Conservation (phyloP, 1,140 invertebrate species). For the Eubasilissa regina region DNA sequence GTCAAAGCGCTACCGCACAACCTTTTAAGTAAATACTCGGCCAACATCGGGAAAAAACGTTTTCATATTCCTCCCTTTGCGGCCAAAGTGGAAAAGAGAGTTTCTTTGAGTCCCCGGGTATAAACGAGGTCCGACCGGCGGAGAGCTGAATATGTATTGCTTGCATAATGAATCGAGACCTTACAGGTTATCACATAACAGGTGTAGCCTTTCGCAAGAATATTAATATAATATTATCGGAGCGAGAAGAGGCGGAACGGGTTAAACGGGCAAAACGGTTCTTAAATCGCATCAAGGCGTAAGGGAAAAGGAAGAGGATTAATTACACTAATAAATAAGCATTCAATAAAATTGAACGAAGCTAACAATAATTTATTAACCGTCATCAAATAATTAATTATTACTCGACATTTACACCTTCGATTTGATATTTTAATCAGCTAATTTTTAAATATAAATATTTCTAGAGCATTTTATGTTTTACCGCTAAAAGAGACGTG, state of each 20-base stretch:
- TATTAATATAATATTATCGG: conserved; percentile 38
- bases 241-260: conserved; percentile 16
- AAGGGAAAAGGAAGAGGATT: conserved; percentile 18
- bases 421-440: too few species aligned
- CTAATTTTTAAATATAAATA: too few species aligned
- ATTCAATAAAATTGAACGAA: conserved; percentile 9
- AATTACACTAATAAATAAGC: conserved; percentile 1
- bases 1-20: conserved; percentile 54
- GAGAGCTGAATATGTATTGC: conserved; percentile 48
- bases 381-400: background rate
- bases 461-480: too few species aligned
- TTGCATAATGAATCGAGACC: conserved; percentile 42
- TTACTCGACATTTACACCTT: too few species aligned
- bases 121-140: conserved; percentile 16
- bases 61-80: conserved; percentile 52
- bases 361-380: conserved; percentile 1
- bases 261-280: conserved; percentile 31
- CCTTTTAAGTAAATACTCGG: conserved; percentile 58
- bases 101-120: conserved; percentile 51
- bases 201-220: conserved; percentile 46
- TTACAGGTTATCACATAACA: conserved; percentile 41
- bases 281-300: background rate
- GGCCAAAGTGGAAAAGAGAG: conserved; percentile 49
- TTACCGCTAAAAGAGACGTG: too few species aligned
- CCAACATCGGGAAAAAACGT: conserved; percentile 54